Conservation (phyloP, 2,888 invertebrate species). For the Drepana falcataria region DNA sequence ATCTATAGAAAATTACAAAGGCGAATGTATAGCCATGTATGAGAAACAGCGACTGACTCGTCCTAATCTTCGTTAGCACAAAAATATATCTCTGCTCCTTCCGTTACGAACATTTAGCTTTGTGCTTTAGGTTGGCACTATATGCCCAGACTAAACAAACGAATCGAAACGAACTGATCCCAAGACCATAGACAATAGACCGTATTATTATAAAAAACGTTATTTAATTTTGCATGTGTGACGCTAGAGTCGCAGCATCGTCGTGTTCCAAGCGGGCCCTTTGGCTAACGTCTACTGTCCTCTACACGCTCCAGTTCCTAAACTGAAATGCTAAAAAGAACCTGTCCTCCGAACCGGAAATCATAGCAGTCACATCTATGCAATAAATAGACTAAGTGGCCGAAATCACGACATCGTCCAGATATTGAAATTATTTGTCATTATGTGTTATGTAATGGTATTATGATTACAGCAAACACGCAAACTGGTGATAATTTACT, state of each 20-base stretch:
- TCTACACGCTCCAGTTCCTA: constrained; percentile 52
- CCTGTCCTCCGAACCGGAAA: constrained; percentile 39
- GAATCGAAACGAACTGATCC: no score
- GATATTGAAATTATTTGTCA: constrained; percentile 9
- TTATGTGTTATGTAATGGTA: constrained; percentile 25
- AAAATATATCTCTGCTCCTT: no score
- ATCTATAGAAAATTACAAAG: no score
- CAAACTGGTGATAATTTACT: constrained; percentile 18
- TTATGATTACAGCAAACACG: constrained; percentile 16
- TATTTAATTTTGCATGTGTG: no score
- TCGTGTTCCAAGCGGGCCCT: constrained; percentile 19
- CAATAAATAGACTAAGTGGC: constrained; percentile 5
- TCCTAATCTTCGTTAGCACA: no score
- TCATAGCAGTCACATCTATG: constrained; percentile 5
- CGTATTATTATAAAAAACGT: no score
- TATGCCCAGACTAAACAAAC: no score
- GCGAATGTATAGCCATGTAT: no score
- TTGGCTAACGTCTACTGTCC: constrained; percentile 23
- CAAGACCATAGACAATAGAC: no score
- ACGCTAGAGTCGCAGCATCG: background rate
- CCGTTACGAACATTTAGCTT: no score
- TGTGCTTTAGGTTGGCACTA: no score
- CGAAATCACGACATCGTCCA: constrained; percentile 11
- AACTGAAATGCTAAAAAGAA: constrained; percentile 45
- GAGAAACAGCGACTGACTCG: no score